phyloP scores from a whole-genome alignment of 2,797 vertebrate species.

The Bradypus variegatus region DNA sequence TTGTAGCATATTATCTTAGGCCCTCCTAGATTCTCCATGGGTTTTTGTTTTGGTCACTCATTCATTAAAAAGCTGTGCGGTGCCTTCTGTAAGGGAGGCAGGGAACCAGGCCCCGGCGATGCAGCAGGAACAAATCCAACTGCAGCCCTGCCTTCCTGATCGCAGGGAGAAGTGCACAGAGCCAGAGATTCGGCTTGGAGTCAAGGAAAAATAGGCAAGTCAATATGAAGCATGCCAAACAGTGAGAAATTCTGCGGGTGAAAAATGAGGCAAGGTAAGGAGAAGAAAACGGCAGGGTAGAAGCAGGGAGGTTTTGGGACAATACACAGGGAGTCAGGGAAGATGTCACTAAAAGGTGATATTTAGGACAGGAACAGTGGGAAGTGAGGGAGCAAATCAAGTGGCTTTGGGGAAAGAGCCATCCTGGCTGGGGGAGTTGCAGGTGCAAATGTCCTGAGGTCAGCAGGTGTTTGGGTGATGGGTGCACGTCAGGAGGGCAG shows the following conservation, averaged over 20 bases:
- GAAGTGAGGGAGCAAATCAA: neutral
- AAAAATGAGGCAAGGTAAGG: neutral
- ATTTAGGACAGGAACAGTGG: neutral
- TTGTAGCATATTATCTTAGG: neutral
- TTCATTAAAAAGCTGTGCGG: neutral
- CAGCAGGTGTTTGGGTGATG: neutral
- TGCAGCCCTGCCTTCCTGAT: fast-evolving
- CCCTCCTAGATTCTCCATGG: neutral
- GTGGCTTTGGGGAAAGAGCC: neutral
- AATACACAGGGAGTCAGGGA: neutral
- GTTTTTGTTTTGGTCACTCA: neutral
- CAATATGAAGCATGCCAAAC: fast-evolving
- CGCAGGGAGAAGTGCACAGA: neutral
- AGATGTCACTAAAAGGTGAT: neutral
- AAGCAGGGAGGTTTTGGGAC: neutral
- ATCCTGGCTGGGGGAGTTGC: neutral
- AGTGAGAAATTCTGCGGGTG: neutral
- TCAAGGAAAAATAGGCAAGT: neutral
- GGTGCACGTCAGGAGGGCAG: neutral
- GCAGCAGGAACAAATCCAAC: too few species aligned
- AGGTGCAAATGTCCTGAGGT: neutral
- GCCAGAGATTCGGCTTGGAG: neutral
- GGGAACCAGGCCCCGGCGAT: too few species aligned
- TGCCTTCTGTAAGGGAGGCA: neutral
- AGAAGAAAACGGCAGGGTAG: neutral